Percentiles rank a stretch among this genome's conserved stretches.
Conservation (phyloP, 2,888 invertebrate genomes). For the Helicoverpa assulta region DNA sequence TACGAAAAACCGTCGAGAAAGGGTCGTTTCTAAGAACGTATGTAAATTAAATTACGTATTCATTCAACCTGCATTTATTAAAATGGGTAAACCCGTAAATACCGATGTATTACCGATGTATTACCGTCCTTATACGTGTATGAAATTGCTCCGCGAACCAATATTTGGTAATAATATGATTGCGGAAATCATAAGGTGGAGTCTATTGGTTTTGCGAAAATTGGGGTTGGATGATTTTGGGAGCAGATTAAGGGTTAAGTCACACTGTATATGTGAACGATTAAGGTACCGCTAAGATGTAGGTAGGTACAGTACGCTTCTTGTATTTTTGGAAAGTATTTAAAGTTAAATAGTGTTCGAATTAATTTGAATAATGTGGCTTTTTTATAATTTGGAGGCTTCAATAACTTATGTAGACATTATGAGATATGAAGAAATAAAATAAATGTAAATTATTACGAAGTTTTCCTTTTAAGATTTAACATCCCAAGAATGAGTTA, state of each 20-base stretch:
- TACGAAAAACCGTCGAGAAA: slow-evolving; percentile 10
- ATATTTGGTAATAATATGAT: slow-evolving; percentile 18
- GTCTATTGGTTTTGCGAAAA: background rate
- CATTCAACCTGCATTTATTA: slow-evolving; percentile 13
- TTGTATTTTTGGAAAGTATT: too few relatives aligned
- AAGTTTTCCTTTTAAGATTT: too few relatives aligned
- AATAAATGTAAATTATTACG: too few relatives aligned
- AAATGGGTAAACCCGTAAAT: slow-evolving; percentile 5
- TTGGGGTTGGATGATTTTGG: background rate
- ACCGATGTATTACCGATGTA: background rate
- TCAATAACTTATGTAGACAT: too few relatives aligned
- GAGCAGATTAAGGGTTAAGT: background rate
- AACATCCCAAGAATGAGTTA: too few relatives aligned
- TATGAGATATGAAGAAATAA: too few relatives aligned
- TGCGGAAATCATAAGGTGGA: slow-evolving; percentile 2
- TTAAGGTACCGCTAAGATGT: background rate
- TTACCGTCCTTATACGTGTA: background rate
- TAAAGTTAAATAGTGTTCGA: too few relatives aligned
- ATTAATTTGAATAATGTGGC: too few relatives aligned
- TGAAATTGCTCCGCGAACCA: slow-evolving; percentile 10
- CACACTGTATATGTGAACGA: background rate
- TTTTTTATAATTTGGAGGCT: too few relatives aligned
- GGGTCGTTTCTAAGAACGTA: slow-evolving; percentile 6
- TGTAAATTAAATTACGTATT: slow-evolving; percentile 35
- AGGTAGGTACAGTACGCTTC: too few relatives aligned